Base-by-base conservation (phyloP, 2,888 invertebrate species). In the Diarsia mendica region DNA sequence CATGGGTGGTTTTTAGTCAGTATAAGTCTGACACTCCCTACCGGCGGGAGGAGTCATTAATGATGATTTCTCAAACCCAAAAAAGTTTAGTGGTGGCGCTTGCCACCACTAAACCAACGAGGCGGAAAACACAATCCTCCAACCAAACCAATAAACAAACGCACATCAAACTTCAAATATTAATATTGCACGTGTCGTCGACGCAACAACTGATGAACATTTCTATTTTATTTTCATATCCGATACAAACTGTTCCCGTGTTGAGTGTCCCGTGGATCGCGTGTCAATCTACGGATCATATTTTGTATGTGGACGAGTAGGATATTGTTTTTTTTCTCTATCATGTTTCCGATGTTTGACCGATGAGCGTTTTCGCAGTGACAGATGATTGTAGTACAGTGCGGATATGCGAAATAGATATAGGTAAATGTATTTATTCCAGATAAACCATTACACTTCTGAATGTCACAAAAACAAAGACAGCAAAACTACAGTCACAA, bases 221-320 rank as follows among this genome's bases (percentile, higher is more conserved):
- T 58, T n/a, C 1, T 39, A 8, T 66, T 66, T 75, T 66, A 65
- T 75, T 75, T 75, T 28, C 48, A 15, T 18, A n/a, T 66, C 44
- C 58, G 49, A 58, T 58, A 65, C 53, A 64, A 48, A 75, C 44
- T 49, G 66, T 75, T 66, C 18, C 44, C 58, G 58, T 13, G 75
- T 66, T 60, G 49, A 74, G 66, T 74, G 58, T 28, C n/a, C n/a
- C 18, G 13, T n/a, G 49, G 11, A 44, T 63, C 58, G n/a, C 10
- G 66, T 66, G 74, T 58, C 75, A 75, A 49, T 74, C n/a, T 66
- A 74, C 33, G n/a, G 74, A 66, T 49, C 66, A 66, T 75, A 46
- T 75, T 75, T 44, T 58, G n/a, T 49, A 13, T 13, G 20, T 13
- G 9, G 2, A 4, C 11, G 13, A 8, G 15, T 44, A 39, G 39